A percentile compares a stretch with the other conserved stretches of the same genome.
Evolutionary conservation across 2,888 invertebrate species (phyloP).

Genomic region (Campopleginae sp.): DNA sequence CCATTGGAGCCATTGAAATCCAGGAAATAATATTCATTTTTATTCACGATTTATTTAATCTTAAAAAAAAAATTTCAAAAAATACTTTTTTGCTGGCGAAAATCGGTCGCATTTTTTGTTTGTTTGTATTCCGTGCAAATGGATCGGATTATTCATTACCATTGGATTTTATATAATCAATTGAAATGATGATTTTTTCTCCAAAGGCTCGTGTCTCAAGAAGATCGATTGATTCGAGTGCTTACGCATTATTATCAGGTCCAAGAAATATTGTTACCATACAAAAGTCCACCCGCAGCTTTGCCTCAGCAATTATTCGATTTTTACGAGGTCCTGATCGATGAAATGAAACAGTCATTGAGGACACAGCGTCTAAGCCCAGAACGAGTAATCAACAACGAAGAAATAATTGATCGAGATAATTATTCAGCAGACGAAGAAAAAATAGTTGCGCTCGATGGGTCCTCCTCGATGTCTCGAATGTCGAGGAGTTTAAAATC

Average conservation of each 20-base stretch:
- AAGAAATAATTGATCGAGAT: background rate
- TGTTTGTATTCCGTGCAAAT: background rate
- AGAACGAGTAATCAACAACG: background rate
- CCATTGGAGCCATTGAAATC: too few relatives aligned
- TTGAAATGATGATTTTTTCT: background rate
- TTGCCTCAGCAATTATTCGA: slow-evolving; percentile 75
- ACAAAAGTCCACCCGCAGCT: slow-evolving; percentile 78
- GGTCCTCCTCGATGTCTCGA: background rate
- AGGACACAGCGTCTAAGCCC: slow-evolving; percentile 42
- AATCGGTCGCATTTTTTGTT: too few relatives aligned
- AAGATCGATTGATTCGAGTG: slow-evolving; percentile 79
- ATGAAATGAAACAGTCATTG: slow-evolving; percentile 65
- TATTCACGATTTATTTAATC: too few relatives aligned
- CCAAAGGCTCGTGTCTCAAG: slow-evolving; percentile 78
- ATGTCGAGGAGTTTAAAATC: slow-evolving; percentile 8
- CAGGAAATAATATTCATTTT: too few relatives aligned
- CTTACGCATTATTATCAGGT: slow-evolving; percentile 81
- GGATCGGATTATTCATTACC: background rate
- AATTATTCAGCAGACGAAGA: slow-evolving; percentile 14
- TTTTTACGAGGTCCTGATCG: slow-evolving; percentile 79
- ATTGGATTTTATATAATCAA: slow-evolving; percentile 28
- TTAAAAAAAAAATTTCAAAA: too few relatives aligned
- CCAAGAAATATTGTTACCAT: slow-evolving; percentile 82
- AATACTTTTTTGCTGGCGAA: too few relatives aligned
- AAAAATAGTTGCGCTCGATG: background rate